phyloP scores from a whole-genome alignment of 2,797 vertebrate species.

The Hafferia zeledoni region DNA sequence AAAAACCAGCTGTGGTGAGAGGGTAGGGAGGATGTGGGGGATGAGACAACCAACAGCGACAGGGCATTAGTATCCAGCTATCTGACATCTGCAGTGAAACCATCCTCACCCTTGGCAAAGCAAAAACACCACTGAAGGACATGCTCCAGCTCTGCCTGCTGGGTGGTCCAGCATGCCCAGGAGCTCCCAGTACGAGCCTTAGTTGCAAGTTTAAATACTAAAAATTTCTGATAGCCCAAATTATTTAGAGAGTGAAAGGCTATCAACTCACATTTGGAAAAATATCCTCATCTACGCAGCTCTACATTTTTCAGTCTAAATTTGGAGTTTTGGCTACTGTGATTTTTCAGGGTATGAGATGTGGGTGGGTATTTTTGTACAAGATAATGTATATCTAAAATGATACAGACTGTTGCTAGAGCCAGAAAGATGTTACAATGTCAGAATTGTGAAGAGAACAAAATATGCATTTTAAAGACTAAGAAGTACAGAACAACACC shows the following conservation, averaged over 20 bases:
- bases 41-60: neutral
- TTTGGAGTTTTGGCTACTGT: conserved; percentile 23
- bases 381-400: conserved; percentile 40
- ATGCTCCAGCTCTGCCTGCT: neutral
- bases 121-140: neutral
- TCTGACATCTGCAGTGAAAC: neutral
- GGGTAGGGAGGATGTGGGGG: neutral
- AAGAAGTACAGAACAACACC: neutral
- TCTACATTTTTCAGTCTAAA: conserved; percentile 26
- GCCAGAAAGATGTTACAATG: conserved; percentile 18
- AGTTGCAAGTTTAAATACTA: neutral
- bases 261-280: neutral
- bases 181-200: neutral
- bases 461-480: conserved; percentile 2
- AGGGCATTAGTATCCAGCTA: neutral
- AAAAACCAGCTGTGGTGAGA: neutral
- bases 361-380: conserved; percentile 50
- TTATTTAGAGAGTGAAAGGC: neutral
- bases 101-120: neutral
- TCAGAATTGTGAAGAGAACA: conserved; percentile 21
- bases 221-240: neutral
- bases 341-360: conserved; percentile 19
- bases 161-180: neutral
- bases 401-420: conserved; percentile 7
- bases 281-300: neutral